Evolutionary conservation across 2,113 vertebrate species (phyloP).

Genomic region (Bettongia penicillata): DNA sequence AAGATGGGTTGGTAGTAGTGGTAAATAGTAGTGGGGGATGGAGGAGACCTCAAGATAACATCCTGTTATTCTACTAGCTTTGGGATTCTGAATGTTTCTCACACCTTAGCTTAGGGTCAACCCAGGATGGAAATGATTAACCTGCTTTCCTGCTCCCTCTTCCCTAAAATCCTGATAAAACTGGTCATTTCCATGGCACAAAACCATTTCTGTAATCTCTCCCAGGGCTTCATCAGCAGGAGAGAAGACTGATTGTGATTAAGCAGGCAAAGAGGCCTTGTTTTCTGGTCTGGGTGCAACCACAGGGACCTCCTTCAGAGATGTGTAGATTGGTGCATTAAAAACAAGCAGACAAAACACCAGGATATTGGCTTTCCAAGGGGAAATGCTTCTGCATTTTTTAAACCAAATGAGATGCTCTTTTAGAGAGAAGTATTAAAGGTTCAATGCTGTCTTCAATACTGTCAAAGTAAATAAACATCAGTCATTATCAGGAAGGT

Average conservation of each 20-base stretch:
- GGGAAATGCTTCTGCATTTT: conserved; percentile 59
- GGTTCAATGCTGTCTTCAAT: conserved; percentile 76
- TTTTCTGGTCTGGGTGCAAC: conserved; percentile 54
- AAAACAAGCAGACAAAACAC: conserved; percentile 59
- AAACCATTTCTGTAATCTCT: conserved; percentile 27
- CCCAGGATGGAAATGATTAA: conserved; percentile 48
- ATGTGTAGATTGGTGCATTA: conserved; percentile 68
- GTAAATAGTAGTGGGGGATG: neutral
- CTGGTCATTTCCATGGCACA: neutral
- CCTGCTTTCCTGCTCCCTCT: neutral
- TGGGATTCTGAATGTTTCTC: accelerated
- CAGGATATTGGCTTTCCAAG: conserved; percentile 64
- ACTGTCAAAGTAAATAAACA: conserved; percentile 79
- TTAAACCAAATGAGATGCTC: conserved; percentile 62
- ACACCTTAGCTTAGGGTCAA: conserved; percentile 14
- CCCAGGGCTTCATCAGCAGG: conserved; percentile 7
- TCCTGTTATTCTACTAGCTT: neutral
- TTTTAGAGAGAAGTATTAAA: conserved; percentile 71
- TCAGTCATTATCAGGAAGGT: conserved; percentile 75
- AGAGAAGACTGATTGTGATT: conserved; percentile 22
- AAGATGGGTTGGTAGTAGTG: too few species aligned
- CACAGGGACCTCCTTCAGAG: conserved; percentile 53
- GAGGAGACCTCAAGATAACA: neutral
- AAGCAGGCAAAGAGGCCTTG: neutral
- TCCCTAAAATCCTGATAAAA: conserved; percentile 47